These are phyloP conservation scores for Urocyon cinereoargenteus DNA, from an alignment of 2,797 vertebrate genomes.

Conservation along the genomic window DNA sequence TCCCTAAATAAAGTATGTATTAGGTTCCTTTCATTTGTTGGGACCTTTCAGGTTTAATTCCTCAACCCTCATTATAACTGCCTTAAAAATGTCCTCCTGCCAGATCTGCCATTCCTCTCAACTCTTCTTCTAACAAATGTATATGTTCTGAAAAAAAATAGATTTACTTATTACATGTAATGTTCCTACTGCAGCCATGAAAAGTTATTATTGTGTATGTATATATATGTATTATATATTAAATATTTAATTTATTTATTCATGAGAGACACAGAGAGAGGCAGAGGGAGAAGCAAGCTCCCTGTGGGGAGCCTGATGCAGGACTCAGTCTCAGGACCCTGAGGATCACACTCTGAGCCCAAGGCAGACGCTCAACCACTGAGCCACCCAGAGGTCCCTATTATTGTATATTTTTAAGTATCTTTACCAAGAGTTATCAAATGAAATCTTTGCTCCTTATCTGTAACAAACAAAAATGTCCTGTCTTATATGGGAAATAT, in stretches of 20 bases:
- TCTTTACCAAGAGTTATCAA: background rate
- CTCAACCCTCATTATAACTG: background rate
- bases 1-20: background rate
- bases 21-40: background rate
- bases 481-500: background rate
- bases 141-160: background rate
- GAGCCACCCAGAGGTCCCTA: too few species aligned
- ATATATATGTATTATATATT: too few species aligned
- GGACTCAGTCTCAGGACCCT: too few species aligned
- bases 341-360: too few species aligned
- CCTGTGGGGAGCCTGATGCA: too few species aligned
- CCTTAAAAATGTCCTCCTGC: background rate
- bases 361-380: too few species aligned
- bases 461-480: background rate
- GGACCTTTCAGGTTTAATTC: background rate
- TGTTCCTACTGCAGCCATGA: background rate
- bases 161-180: background rate
- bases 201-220: background rate
- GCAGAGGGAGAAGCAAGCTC: too few species aligned
- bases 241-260: too few species aligned
- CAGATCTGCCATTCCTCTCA: background rate
- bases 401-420: background rate
- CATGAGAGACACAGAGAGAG: too few species aligned
- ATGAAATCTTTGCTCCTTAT: background rate
- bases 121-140: background rate